phyloP scores from a whole-genome alignment of 1,140 invertebrate species.

The Drosophila albomicans region DNA sequence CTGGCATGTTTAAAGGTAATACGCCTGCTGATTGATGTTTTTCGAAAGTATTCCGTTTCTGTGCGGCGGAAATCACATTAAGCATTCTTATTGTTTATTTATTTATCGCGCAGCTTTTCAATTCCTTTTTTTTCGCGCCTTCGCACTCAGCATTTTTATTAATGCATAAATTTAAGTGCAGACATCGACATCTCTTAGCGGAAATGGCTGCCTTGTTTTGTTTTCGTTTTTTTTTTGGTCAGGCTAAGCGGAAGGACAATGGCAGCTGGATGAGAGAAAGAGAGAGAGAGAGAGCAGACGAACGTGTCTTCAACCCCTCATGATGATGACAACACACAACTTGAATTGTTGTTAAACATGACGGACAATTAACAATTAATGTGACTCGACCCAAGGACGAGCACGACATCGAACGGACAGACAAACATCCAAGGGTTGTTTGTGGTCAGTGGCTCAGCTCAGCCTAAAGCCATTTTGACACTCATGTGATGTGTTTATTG shows the following conservation, averaged over 20 bases:
- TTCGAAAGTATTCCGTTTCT: conserved; percentile 43
- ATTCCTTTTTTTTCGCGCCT: conserved; percentile 27
- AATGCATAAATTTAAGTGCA: conserved; percentile 41
- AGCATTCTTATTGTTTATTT: conserved; percentile 59
- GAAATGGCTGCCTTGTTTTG: conserved; percentile 51
- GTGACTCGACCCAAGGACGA: conserved; percentile 17
- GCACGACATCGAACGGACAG: not conserved
- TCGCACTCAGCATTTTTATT: conserved; percentile 24
- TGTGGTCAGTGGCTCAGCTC: conserved; percentile 5
- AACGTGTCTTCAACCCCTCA: conserved; percentile 20
- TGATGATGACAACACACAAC: conserved; percentile 8
- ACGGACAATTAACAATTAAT: conserved; percentile 70
- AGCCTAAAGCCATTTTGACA: conserved; percentile 70
- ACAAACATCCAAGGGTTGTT: conserved; percentile 10
- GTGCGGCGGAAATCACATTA: conserved; percentile 65
- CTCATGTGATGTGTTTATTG: conserved; percentile 64
- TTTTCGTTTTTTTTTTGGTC: conserved; percentile 15
- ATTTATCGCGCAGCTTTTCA: conserved; percentile 54
- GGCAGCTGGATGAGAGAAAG: conserved; percentile 53
- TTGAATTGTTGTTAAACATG: conserved; percentile 63
- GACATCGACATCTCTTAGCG: conserved; percentile 29
- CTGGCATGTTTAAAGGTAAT: conserved; percentile 82
- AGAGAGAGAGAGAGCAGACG: not conserved
- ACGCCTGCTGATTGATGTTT: conserved; percentile 75
- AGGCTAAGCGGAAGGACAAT: conserved; percentile 24